A percentile compares a stretch with the other conserved stretches of the same genome.
These are phyloP conservation scores for Cyclargus thomasi DNA, from an alignment of 1,140 invertebrate genomes.

Conservation along the genomic window DNA sequence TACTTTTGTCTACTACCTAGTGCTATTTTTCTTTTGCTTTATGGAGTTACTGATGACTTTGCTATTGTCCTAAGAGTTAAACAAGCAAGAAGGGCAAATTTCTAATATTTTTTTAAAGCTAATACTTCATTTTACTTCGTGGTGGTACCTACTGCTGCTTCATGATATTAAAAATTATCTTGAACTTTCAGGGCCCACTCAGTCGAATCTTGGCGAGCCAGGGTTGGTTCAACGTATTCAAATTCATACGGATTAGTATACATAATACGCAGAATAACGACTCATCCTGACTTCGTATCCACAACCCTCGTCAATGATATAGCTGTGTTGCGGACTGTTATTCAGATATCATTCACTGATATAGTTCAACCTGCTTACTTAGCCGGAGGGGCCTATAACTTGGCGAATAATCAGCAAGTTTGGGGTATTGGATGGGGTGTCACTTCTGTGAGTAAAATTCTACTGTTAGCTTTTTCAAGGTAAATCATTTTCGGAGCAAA, in stretches of 20 bases:
- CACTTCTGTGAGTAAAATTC: constrained; percentile 33
- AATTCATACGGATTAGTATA: constrained; percentile 37
- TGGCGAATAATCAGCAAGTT: constrained; percentile 31
- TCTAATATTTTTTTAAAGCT: too few species aligned
- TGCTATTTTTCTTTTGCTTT: too few species aligned
- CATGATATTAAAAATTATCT: too few species aligned
- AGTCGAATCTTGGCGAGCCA: constrained; percentile 40
- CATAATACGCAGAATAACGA: constrained; percentile 43
- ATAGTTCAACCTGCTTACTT: constrained; percentile 38
- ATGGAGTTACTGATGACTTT: too few species aligned
- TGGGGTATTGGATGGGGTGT: constrained; percentile 53
- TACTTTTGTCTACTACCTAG: too few species aligned
- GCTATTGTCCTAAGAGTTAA: too few species aligned
- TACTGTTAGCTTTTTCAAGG: too few species aligned
- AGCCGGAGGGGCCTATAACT: constrained; percentile 33
- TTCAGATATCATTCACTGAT: constrained; percentile 46
- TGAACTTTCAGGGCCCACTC: constrained; percentile 32
- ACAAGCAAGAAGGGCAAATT: too few species aligned
- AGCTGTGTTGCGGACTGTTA: constrained; percentile 60
- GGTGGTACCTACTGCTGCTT: too few species aligned
- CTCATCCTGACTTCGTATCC: constrained; percentile 75
- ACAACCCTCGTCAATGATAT: constrained; percentile 78
- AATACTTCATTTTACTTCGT: too few species aligned
- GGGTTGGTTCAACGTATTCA: constrained; percentile 40
- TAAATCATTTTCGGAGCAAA: too few species aligned